Conservation (phyloP, 1,140 invertebrate species). For the Drosophila ohnishii region DNA sequence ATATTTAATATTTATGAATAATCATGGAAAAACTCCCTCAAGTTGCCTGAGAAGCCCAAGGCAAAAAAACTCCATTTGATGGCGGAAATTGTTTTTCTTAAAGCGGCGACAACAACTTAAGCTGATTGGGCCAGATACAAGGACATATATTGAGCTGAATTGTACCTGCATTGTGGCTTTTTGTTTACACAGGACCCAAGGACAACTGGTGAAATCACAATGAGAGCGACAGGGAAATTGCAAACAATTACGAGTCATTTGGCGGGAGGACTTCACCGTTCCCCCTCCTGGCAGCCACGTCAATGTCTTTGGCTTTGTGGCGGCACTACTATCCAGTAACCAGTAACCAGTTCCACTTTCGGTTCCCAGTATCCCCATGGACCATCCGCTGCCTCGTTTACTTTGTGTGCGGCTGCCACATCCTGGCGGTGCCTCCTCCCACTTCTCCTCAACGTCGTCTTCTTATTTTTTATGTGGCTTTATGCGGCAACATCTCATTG, state of each 20-base stretch:
- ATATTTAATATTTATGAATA: background rate
- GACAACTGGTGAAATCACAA: conserved; percentile 2
- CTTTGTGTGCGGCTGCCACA: conserved; percentile 49
- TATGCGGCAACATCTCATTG: conserved; percentile 59
- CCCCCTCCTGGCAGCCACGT: conserved; percentile 23
- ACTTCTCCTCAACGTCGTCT: conserved; percentile 12
- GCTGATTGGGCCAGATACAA: conserved; percentile 7
- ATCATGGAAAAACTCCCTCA: too few relatives aligned
- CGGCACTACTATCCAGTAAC: conserved; percentile 2
- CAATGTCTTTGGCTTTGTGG: conserved; percentile 62
- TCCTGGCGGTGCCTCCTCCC: conserved; percentile 38
- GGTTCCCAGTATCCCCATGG: conserved; percentile 7
- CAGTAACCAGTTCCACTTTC: conserved; percentile 10
- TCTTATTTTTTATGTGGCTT: conserved; percentile 69
- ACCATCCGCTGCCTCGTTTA: conserved; percentile 46
- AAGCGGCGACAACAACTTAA: conserved; percentile 13
- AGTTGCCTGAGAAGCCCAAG: too few relatives aligned
- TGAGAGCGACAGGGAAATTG: conserved; percentile 24
- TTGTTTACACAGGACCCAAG: background rate
- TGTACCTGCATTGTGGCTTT: conserved; percentile 6
- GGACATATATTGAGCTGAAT: background rate
- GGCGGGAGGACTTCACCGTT: background rate
- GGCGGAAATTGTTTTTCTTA: conserved; percentile 11
- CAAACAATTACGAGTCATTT: conserved; percentile 44
- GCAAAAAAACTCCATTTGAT: background rate